Conservation (phyloP, 1,140 invertebrate species). For the Antheraea mylitta region DNA sequence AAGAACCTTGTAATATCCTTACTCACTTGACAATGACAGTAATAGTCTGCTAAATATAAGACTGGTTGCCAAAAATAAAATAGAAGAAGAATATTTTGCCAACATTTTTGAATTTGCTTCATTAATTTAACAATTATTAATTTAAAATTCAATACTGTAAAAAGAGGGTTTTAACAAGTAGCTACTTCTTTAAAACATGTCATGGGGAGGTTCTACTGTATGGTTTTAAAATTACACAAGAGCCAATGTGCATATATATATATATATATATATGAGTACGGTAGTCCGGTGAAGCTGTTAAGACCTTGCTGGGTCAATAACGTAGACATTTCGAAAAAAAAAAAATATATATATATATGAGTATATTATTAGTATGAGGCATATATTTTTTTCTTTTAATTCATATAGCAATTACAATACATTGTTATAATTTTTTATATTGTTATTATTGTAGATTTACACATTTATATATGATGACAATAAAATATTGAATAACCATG, state of each 20-base stretch:
- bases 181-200: background rate
- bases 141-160: background rate
- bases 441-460: constrained; percentile 61
- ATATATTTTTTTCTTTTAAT: constrained; percentile 47
- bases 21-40: too few species aligned
- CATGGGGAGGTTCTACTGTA: constrained; percentile 52
- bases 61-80: too few species aligned
- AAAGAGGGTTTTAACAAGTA: too few species aligned
- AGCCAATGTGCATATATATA: constrained; percentile 64
- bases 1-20: too few species aligned
- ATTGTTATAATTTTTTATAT: constrained; percentile 25
- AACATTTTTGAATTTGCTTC: too few species aligned
- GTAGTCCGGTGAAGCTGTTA: too few species aligned
- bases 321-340: too few species aligned
- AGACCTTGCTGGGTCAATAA: too few species aligned
- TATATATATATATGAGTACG: constrained; percentile 17
- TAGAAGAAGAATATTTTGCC: too few species aligned
- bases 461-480: constrained; percentile 47
- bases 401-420: constrained; percentile 41
- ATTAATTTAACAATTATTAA: background rate
- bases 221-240: constrained; percentile 23
- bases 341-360: constrained; percentile 19
- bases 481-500: constrained; percentile 2
- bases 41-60: too few species aligned
- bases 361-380: constrained; percentile 46